Evolutionary conservation across 2,888 invertebrate genomes (phyloP).

Genomic region (Adelognathus sp.): DNA sequence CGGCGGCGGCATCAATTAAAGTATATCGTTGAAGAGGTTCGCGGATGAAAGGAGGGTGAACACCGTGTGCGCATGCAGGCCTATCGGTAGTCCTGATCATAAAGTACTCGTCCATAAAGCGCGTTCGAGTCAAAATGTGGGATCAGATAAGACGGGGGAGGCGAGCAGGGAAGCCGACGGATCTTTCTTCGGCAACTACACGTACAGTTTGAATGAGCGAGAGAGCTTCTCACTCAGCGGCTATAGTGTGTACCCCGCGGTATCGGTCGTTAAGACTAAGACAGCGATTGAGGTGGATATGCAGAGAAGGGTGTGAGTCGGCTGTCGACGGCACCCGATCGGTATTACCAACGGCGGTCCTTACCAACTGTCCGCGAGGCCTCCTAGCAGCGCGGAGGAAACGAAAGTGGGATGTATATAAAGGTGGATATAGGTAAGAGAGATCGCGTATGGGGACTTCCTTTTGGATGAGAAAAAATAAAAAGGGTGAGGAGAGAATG

Average conservation of each 20-base stretch:
- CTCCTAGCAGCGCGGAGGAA: neutral
- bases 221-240: neutral
- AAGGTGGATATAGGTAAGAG: slow-evolving; percentile 32
- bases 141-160: slow-evolving; percentile 56
- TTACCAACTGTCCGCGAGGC: slow-evolving; percentile 27
- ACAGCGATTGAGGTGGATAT: slow-evolving; percentile 58
- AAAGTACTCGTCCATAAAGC: slow-evolving; percentile 65
- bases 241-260: slow-evolving; percentile 27
- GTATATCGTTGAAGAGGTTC: slow-evolving; percentile 50
- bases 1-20: slow-evolving; percentile 53
- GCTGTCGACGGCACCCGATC: slow-evolving; percentile 51
- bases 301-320: slow-evolving; percentile 56
- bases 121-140: slow-evolving; percentile 63
- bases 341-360: slow-evolving; percentile 38
- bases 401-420: slow-evolving; percentile 27
- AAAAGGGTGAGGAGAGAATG: slow-evolving; percentile 55
- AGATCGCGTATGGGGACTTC: slow-evolving; percentile 39
- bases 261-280: slow-evolving; percentile 48
- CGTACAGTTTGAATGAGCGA: slow-evolving; percentile 37
- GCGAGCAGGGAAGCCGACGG: slow-evolving; percentile 33
- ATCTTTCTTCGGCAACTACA: slow-evolving; percentile 23
- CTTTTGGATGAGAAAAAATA: slow-evolving; percentile 44
- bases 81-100: slow-evolving; percentile 63
- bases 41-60: slow-evolving; percentile 40
- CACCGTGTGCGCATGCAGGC: slow-evolving; percentile 48